Percentiles rank a stretch among this genome's conserved stretches.
Evolutionary conservation across 2,797 vertebrate species (phyloP).

Genomic region (Mallotus villosus): DNA sequence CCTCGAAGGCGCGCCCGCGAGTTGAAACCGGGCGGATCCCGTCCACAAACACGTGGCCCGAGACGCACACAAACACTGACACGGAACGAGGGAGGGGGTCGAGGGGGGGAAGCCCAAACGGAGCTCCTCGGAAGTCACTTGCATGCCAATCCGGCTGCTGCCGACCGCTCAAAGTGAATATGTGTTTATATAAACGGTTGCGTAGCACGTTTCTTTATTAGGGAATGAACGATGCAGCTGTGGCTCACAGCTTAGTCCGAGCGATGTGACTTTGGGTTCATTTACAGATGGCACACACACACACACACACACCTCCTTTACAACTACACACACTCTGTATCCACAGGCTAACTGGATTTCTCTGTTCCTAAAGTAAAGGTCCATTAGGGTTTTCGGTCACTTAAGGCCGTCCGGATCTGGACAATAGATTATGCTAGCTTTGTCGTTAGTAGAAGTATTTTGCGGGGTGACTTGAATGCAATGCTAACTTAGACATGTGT

Average conservation of each 20-base stretch:
- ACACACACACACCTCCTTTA: too few species aligned
- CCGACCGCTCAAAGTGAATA: neutral
- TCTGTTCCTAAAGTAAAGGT: neutral
- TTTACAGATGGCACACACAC: neutral
- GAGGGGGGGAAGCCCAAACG: neutral
- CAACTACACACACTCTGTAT: neutral
- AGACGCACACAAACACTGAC: constrained; percentile 4
- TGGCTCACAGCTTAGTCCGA: neutral
- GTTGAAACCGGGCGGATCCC: neutral
- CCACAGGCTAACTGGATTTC: neutral
- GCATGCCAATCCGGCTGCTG: neutral
- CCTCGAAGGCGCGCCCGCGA: neutral
- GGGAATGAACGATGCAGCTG: neutral
- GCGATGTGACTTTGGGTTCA: neutral
- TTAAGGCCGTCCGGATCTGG: too few species aligned
- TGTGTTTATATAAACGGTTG: neutral
- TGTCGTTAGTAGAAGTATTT: too few species aligned
- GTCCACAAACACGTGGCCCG: neutral
- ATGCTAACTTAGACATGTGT: neutral
- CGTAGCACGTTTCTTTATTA: constrained; percentile 7
- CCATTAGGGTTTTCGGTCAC: neutral
- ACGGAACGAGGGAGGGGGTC: neutral
- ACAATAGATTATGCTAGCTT: too few species aligned
- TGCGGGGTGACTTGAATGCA: too few species aligned
- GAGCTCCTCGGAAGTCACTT: neutral